Evolutionary conservation across 2,113 vertebrate genomes (phyloP), one percentile per base, ranked within the genome.

Genomic region (Parotia lawesii): DNA sequence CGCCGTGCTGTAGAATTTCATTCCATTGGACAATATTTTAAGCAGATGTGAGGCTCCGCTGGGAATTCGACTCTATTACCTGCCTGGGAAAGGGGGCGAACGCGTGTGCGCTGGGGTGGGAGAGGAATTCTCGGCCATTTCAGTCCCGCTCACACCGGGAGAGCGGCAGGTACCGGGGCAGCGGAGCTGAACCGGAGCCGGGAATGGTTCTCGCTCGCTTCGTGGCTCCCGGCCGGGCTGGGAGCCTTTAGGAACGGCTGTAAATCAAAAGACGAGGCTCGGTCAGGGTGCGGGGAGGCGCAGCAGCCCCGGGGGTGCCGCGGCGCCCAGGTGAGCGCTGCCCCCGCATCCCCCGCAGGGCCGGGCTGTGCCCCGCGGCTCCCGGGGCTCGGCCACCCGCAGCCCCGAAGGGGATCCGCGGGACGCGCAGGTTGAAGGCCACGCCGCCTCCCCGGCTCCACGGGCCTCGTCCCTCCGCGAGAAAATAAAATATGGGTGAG

Each of bases 1-100:
- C 70, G 6, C 6, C 1, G 13, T 8, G 14, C 35, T 11, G 81
- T 6, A 87, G 84, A 91, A 92, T 95, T 94, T 79, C 50, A 48
- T 89, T 88, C 77, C 95, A 56, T 58, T 86, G 95, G 96, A 38
- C 75, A 58, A 38, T 81, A 79, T 94, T 97, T 96, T 77, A 84
- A 95, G 94, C 96, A 97, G 96, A 96, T 93, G 92, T 78, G 96
- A 70, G 48, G 12, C 50, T 90, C 93, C 84, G 35, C 27, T 17
- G 95, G 93, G 95, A 94, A 81, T 73, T 54, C 20, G 12, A 21
- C 93, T 78, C 58, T 11, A 24, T 86, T 92, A 95, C 97, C 96
- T 91, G 96, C 18, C 50, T 50, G 35, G 31, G 58, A 54, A 80
- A 74, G 64, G 85, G 76, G 77, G 17, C 2, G 57, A 37, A 38